Evolutionary conservation across 2,113 vertebrate genomes (phyloP), one percentile per base, ranked within the genome.

Genomic region (Hippocampus comes): DNA sequence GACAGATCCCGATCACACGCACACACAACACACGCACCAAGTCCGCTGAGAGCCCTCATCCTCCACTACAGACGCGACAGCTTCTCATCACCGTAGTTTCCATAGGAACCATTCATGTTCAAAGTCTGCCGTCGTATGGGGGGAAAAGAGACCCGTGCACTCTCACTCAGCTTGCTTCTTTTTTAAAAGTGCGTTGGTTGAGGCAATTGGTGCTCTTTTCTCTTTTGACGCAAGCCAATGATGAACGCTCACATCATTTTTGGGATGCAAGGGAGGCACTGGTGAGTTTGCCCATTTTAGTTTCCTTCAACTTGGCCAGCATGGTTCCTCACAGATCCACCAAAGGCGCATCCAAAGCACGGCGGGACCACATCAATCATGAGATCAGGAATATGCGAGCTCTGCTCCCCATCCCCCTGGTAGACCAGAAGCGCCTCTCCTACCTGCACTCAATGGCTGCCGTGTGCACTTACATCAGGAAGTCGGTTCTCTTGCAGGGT

Each of bases 391-490:
- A 75, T 0, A 89, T 96, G 91, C 91, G 93, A 1, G 76, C 90
- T 14, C 91, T 96, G 66, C 75, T 96, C 67, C 95, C 95, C 79
- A 90, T 95, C 73, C 73, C 79, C 0, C 42, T 67, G 0, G 87
- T 78, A 66, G 93, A 95, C 51, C 94, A 92, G 74, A 93, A 95
- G 65, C 91, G 92, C 0, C 93, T 96, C 25, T 95, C 94, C 7
- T 95, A 96, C 84, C 93, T 96, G 12, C 94, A 92, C 88, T 93
- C 93, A 79, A 96, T 96, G 95, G 88, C 94, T 0, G 79, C 94
- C 74, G 93, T 94, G 84, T 94, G 93, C 78, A 89, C 93, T 43
- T 90, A 70, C 77, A 88, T 96, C 83, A 90, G 94, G 67, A 92
- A 93, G 68, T 87, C 89, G 0, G 78, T 89, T 23, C 68, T 91